Conservation (phyloP, 30 jellyfish, hydroid and myxozoan genomes). For the Nemopilema nomurai region DNA sequence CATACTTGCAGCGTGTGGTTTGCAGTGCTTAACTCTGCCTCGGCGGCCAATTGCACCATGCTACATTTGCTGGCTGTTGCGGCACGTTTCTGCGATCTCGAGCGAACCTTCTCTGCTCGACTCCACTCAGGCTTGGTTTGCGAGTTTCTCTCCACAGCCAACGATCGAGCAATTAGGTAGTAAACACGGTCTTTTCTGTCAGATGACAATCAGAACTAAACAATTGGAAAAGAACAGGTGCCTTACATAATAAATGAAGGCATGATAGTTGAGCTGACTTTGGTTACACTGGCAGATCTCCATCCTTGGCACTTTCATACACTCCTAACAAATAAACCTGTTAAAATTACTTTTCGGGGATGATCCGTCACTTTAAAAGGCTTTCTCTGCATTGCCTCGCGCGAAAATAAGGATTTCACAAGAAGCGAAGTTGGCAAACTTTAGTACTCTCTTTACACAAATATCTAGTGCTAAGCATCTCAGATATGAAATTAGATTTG, state of each 20-base stretch:
- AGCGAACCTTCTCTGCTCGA: not conserved
- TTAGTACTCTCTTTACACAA: not conserved
- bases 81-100: not conserved
- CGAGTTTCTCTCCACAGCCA: conserved; percentile 1
- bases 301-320: not conserved
- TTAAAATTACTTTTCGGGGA: not conserved
- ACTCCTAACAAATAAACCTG: not conserved
- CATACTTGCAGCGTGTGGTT: conserved; percentile 18
- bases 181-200: conserved; percentile 50
- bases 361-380: not conserved
- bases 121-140: not conserved
- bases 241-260: conserved; percentile 10
- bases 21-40: not conserved
- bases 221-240: conserved; percentile 68
- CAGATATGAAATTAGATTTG: not conserved
- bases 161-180: conserved; percentile 44
- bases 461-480: not conserved
- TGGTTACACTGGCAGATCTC: conserved; percentile 6
- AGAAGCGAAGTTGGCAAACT: too few species aligned
- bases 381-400: too few species aligned
- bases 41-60: not conserved
- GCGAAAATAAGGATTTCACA: too few species aligned
- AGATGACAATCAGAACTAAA: conserved; percentile 31
- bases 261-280: conserved; percentile 43
- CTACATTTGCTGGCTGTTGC: not conserved